A percentile compares a stretch with the other conserved stretches of the same genome.
These are phyloP conservation scores for Lanius collurio DNA, from an alignment of 2,113 vertebrate species.

Conservation along the genomic window DNA sequence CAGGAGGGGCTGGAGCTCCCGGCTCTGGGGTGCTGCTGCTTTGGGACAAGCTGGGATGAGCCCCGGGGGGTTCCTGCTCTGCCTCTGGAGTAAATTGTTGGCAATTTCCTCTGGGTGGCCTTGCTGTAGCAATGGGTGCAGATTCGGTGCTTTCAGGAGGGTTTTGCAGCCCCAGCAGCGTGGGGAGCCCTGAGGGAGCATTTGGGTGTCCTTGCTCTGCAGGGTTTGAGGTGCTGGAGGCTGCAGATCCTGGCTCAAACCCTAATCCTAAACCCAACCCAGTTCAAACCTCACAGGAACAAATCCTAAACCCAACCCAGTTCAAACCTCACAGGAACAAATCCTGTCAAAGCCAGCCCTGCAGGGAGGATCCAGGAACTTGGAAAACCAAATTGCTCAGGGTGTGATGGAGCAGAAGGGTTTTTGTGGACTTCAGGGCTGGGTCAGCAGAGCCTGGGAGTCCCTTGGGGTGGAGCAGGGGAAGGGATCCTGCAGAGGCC, in stretches of 20 bases:
- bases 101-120: background rate
- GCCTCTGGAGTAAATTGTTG: background rate
- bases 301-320: background rate
- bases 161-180: fast-evolving
- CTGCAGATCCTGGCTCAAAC: background rate
- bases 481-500: background rate
- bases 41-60: background rate
- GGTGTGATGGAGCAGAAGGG: background rate
- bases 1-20: background rate
- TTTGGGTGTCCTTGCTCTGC: background rate
- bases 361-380: background rate
- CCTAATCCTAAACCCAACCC: too few relatives aligned
- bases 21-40: background rate
- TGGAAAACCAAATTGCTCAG: background rate
- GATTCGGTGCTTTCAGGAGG: background rate
- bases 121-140: background rate
- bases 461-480: fast-evolving
- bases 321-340: background rate
- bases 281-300: background rate
- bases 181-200: background rate
- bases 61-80: fast-evolving
- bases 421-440: background rate
- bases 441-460: background rate
- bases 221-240: background rate
- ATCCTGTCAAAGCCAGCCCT: background rate